Evolutionary conservation across 2,797 vertebrate species (phyloP).

Genomic region (Muraenolepis orangiensis): DNA sequence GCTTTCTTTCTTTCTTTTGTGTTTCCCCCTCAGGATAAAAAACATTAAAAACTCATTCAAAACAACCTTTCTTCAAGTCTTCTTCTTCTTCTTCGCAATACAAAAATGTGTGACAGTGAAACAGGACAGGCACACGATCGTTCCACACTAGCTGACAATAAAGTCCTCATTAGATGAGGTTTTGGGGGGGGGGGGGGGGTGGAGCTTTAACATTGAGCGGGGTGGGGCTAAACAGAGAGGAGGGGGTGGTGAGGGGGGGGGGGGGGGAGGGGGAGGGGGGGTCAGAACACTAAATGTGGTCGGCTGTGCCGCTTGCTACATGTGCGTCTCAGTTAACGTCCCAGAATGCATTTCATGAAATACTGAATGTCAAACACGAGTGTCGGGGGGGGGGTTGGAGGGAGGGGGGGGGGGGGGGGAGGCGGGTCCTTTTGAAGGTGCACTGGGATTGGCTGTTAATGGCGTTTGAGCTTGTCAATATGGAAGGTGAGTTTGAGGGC

Average conservation of each 20-base stretch:
- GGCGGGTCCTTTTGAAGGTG: slow-evolving; percentile 44
- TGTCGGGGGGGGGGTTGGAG: background rate
- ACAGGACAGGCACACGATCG: slow-evolving; percentile 53
- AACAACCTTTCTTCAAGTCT: slow-evolving; percentile 51
- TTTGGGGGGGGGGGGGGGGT: too few relatives aligned
- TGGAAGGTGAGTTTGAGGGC: slow-evolving; percentile 96
- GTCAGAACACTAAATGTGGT: background rate
- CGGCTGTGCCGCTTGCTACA: background rate
- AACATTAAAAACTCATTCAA: background rate
- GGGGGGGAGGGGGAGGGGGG: too few relatives aligned
- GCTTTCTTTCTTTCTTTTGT: background rate
- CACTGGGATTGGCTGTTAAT: slow-evolving; percentile 61
- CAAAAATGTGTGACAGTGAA: slow-evolving; percentile 34
- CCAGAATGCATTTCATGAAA: background rate
- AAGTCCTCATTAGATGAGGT: slow-evolving; percentile 58
- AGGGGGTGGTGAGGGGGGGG: too few relatives aligned
- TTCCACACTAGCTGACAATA: slow-evolving; percentile 71
- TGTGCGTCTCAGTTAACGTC: background rate
- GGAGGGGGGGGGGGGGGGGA: slow-evolving; percentile 21
- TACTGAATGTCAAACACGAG: slow-evolving; percentile 48
- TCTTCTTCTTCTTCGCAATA: slow-evolving; percentile 58
- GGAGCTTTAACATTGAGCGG: slow-evolving; percentile 4
- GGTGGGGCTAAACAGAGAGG: background rate
- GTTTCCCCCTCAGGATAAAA: background rate
- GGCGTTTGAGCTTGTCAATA: slow-evolving; percentile 95